A percentile compares a stretch with the other conserved stretches of the same genome.
phyloP scores from a whole-genome alignment of 1,140 invertebrate genomes.

The Phymorhynchus buccinoides region DNA sequence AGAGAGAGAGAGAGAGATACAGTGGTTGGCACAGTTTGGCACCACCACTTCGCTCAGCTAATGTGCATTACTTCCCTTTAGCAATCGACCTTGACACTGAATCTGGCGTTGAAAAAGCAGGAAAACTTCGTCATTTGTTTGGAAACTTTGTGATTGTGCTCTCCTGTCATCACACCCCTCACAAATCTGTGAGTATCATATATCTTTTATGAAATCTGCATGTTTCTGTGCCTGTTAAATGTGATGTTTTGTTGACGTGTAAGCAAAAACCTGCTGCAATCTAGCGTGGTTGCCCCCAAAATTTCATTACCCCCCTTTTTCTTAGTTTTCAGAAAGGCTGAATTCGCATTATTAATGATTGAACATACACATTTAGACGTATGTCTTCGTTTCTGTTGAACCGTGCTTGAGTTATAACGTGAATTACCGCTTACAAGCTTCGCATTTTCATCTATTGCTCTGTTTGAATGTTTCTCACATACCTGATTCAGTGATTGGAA shows the following conservation, averaged over 20 bases:
- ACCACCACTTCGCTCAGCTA: neutral
- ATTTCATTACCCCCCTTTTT: neutral
- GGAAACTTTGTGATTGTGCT: constrained; percentile 12
- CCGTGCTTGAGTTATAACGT: too few species aligned
- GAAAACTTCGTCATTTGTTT: constrained; percentile 25
- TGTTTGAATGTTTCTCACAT: too few species aligned
- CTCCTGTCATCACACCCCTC: neutral
- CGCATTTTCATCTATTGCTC: too few species aligned
- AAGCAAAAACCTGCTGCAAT: neutral
- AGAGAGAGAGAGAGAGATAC: too few species aligned
- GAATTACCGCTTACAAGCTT: too few species aligned
- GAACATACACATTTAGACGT: too few species aligned
- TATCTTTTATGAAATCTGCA: neutral
- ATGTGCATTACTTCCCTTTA: constrained; percentile 6
- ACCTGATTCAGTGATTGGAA: too few species aligned
- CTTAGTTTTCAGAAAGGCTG: too few species aligned
- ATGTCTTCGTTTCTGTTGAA: too few species aligned
- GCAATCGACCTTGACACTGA: constrained; percentile 11
- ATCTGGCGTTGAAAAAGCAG: constrained; percentile 10
- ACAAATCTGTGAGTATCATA: neutral
- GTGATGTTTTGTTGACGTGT: neutral
- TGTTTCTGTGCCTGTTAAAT: neutral
- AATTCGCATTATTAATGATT: too few species aligned
- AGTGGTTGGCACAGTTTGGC: neutral
- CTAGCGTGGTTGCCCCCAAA: neutral